Conservation (phyloP, 2,113 vertebrate species). For the Hippocampus barbouri region DNA sequence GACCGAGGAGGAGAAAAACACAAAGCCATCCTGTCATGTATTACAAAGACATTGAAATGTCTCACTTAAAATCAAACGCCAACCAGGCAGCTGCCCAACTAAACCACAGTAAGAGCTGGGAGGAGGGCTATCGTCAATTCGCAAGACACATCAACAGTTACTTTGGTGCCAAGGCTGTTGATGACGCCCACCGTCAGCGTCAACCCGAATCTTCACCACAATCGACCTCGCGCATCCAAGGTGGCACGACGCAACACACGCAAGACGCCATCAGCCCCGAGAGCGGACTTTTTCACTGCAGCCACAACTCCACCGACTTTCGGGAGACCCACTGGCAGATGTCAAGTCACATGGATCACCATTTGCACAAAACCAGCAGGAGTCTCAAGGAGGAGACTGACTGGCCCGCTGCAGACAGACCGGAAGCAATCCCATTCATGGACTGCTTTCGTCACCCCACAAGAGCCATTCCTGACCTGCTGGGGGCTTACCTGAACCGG, state of each 20-base stretch:
- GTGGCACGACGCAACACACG: background rate
- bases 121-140: constrained; percentile 62
- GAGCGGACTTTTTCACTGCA: constrained; percentile 61
- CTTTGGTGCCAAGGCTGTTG: constrained; percentile 60
- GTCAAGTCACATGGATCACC: constrained; percentile 61
- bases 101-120: constrained; percentile 29
- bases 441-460: constrained; percentile 52
- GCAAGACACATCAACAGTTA: constrained; percentile 68
- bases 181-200: constrained; percentile 22
- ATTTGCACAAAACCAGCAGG: constrained; percentile 45
- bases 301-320: constrained; percentile 51
- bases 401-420: background rate
- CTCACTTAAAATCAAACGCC: constrained; percentile 4
- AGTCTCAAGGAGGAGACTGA: background rate
- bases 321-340: constrained; percentile 62
- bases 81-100: constrained; percentile 10
- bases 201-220: background rate
- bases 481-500: constrained; percentile 42
- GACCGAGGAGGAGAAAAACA: constrained; percentile 28
- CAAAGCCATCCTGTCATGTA: constrained; percentile 6
- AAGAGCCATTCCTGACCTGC: constrained; percentile 47
- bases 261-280: constrained; percentile 17
- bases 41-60: background rate
- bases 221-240: constrained; percentile 17
- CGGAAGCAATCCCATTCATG: constrained; percentile 44